A percentile compares a stretch with the other conserved stretches of the same genome.
These are phyloP conservation scores for Hapalemur alaotrensis DNA, from an alignment of 2,797 vertebrate species.

Conservation along the genomic window DNA sequence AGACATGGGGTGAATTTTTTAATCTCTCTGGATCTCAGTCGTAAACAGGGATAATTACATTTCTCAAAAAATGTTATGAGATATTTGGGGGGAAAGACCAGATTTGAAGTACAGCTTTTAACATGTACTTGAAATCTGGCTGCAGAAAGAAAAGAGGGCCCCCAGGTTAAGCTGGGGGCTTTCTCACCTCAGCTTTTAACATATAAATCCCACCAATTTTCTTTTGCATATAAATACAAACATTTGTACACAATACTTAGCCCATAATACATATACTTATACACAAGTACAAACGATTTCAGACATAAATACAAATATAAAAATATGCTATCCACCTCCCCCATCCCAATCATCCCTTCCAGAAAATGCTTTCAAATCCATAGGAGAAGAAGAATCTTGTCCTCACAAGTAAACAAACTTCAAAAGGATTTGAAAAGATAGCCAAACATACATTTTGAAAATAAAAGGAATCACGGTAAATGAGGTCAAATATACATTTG, in stretches of 20 bases:
- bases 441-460: constrained; percentile 10
- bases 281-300: background rate
- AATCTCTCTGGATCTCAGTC: background rate
- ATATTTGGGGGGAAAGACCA: background rate
- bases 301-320: background rate
- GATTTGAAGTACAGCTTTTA: background rate
- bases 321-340: background rate
- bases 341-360: background rate
- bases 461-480: background rate
- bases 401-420: background rate
- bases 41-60: background rate
- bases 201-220: background rate
- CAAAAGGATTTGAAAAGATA: constrained; percentile 37
- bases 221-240: background rate
- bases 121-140: background rate
- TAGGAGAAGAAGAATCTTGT: background rate
- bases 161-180: background rate
- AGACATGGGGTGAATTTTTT: background rate
- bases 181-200: background rate
- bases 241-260: background rate
- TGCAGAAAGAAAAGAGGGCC: background rate
- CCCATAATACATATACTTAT: background rate
- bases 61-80: constrained; percentile 5
- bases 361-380: constrained; percentile 21
- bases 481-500: background rate